Conservation (phyloP, 2,888 invertebrate species). For the Dysmachus trigonus region DNA sequence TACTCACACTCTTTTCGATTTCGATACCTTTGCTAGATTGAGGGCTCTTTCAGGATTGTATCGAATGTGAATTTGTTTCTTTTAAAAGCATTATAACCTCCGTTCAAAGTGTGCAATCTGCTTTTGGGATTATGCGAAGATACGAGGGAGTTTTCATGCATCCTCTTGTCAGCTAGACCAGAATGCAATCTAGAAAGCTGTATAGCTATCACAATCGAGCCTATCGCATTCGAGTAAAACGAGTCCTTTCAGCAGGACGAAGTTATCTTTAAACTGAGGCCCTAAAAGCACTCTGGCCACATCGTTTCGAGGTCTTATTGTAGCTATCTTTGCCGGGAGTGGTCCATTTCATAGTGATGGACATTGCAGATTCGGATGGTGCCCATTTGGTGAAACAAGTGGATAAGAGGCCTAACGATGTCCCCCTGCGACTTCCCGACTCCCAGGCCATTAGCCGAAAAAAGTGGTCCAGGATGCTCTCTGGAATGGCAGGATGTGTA, state of each 20-base stretch:
- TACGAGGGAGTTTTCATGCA: neutral
- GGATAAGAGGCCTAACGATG: slow-evolving; percentile 13
- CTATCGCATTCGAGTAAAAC: neutral
- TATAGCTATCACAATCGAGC: neutral
- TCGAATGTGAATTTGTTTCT: neutral
- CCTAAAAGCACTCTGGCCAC: slow-evolving; percentile 16
- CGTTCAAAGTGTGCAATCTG: neutral
- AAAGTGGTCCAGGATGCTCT: neutral
- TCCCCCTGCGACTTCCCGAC: neutral
- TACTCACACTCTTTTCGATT: neutral
- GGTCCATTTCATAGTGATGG: neutral
- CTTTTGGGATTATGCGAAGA: neutral
- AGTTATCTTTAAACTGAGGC: neutral
- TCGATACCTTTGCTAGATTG: neutral
- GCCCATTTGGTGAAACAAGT: slow-evolving; percentile 37
- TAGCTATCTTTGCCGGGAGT: neutral
- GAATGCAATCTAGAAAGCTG: neutral
- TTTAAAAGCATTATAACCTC: neutral
- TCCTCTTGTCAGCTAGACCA: neutral
- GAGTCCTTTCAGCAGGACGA: neutral
- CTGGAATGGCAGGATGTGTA: slow-evolving; percentile 13
- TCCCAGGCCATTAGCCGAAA: slow-evolving; percentile 14
- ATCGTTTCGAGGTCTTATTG: neutral
- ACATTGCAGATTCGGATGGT: neutral
- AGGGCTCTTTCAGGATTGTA: neutral